A percentile compares a stretch with the other conserved stretches of the same genome.
These are phyloP conservation scores for Limonius californicus DNA, from an alignment of 1,140 invertebrate genomes.

Conservation along the genomic window DNA sequence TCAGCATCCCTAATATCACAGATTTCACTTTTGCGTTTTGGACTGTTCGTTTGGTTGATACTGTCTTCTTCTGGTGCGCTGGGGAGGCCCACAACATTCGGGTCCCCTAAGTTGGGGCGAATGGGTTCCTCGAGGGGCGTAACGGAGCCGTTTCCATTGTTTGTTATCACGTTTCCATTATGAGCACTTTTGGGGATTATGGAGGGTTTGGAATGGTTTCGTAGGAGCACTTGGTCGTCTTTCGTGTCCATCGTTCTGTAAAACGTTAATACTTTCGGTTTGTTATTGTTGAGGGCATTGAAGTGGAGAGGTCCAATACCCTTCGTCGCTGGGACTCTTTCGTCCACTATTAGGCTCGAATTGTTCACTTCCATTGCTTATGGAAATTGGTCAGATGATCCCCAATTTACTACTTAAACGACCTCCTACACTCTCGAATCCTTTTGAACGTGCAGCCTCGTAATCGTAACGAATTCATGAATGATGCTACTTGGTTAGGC, in stretches of 20 bases:
- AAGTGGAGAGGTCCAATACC: neutral
- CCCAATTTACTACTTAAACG: conserved; percentile 14
- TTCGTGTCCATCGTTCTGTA: neutral
- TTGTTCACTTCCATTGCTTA: conserved; percentile 20
- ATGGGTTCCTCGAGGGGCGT: neutral
- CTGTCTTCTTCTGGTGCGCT: neutral
- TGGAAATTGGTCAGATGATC: conserved; percentile 18
- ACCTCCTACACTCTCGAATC: conserved; percentile 9
- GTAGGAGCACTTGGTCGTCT: neutral
- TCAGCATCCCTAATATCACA: conserved; percentile 6
- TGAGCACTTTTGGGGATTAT: neutral
- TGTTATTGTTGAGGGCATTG: neutral
- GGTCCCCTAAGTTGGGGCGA: neutral
- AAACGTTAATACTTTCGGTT: neutral
- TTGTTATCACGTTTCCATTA: neutral
- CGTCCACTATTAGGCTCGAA: conserved; percentile 19
- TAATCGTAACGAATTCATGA: conserved; percentile 13
- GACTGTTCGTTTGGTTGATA: neutral
- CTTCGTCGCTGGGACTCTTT: neutral
- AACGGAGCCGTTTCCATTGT: neutral
- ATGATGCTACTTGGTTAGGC: neutral
- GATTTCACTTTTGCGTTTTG: neutral
- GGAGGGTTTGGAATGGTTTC: neutral
- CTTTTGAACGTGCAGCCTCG: conserved; percentile 4
- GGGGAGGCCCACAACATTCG: neutral